Base-by-base conservation (phyloP, 53 echinoderm and acorn worm species). In the Henricia sp. region DNA sequence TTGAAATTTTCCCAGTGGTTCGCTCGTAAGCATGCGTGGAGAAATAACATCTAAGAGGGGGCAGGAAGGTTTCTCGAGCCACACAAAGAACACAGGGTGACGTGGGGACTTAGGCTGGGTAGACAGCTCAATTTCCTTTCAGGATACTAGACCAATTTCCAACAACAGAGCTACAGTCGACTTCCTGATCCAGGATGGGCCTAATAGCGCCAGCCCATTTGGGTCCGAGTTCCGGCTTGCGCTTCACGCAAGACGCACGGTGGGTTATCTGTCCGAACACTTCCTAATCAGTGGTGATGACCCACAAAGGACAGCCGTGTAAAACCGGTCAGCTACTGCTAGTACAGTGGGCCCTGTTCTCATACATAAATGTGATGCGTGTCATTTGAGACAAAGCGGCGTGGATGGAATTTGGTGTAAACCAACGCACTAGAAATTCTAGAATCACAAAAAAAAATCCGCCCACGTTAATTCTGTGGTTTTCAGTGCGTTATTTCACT, bases 141-240 rank as follows among this genome's bases (percentile, higher is more conserved):
- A 76, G 76, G 76, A 76, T 76, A 76, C 76, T 76, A 59, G 76
- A 39, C 59, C 59, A 59, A 76, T 76, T 76, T 76, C 76, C 76
- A 76, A n/a, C 41, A 58, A 76, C 76, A 76, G 76, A 76, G 76
- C 76, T 38, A 41, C 25, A 51, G 56, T 58, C n/a, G n/a, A n/a
- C 76, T 76, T 76, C 76, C 76, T 76, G 76, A 76, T 59, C 76
- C 76, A 76, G 76, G 76, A 76, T 76, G 59, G 76, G 55, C 34
- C 76, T 76, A 76, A 76, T 76, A 76, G 37, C 19, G 27, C 55
- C 57, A 32, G 76, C 30, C 76, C 59, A 38, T 42, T 28, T 16
- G 59, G 57, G 76, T 76, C 58, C 59, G 25, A 21, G 39, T 17
- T 14, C 56, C 39, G 55, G 57, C 76, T 76, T 59, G 57, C 37